Evolutionary conservation across 2,888 invertebrate species (phyloP).

Genomic region (Eupithecia centaureata): DNA sequence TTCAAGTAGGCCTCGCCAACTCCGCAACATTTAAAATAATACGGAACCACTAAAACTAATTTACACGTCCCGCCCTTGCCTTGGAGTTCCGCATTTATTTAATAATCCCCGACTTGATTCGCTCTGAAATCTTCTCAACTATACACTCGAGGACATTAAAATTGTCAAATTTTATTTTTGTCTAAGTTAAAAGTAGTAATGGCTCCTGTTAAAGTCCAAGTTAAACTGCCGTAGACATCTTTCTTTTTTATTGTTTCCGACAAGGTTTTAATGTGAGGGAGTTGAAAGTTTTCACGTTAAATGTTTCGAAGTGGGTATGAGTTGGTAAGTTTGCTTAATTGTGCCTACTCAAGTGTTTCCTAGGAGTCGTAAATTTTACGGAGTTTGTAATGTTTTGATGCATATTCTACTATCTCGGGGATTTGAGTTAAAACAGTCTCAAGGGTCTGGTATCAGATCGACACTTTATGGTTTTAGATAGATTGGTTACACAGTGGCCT

Average conservation of each 20-base stretch:
- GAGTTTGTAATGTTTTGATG: constrained; percentile 11
- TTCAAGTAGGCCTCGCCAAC: constrained; percentile 29
- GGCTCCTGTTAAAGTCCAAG: constrained; percentile 17
- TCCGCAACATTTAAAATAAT: constrained; percentile 42
- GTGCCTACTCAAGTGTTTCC: constrained; percentile 7
- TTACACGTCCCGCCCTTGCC: constrained; percentile 36
- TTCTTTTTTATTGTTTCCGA: constrained; percentile 36
- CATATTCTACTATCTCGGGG: neutral
- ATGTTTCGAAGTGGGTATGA: constrained; percentile 23
- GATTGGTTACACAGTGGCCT: neutral
- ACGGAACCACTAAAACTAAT: constrained; percentile 43
- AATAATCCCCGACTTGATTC: constrained; percentile 40
- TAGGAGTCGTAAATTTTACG: constrained; percentile 5
- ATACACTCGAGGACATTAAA: constrained; percentile 34
- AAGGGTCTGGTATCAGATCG: neutral
- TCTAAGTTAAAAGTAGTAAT: constrained; percentile 12
- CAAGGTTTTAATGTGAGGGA: constrained; percentile 32
- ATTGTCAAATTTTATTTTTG: constrained; percentile 9
- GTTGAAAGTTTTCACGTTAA: constrained; percentile 27
- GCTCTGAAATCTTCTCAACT: constrained; percentile 35
- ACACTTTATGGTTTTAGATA: neutral
- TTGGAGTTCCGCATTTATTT: constrained; percentile 43
- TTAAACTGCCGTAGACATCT: constrained; percentile 29
- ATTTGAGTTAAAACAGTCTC: neutral
- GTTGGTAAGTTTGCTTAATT: constrained; percentile 14